A percentile compares a stretch with the other conserved stretches of the same genome.
phyloP scores from a whole-genome alignment of 2,888 invertebrate species.

The Dryocosmus kuriphilus region DNA sequence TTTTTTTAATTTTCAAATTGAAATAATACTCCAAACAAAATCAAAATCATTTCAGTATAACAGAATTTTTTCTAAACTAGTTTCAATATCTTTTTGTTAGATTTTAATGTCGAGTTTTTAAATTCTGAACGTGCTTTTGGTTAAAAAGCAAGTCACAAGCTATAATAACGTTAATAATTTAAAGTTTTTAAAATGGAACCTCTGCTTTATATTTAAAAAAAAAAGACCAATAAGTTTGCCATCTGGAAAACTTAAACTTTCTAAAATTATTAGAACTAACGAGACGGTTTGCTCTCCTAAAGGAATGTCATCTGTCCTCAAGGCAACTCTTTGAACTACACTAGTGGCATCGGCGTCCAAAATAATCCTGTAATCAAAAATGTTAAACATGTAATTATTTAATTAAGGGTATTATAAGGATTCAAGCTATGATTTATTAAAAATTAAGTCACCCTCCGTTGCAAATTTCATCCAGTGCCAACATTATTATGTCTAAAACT shows the following conservation, averaged over 20 bases:
- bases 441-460: constrained; percentile 91
- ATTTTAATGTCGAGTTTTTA: not conserved
- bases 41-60: not conserved
- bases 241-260: not conserved
- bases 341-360: constrained; percentile 96
- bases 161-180: not conserved
- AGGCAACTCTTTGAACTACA: constrained; percentile 94
- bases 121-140: not conserved
- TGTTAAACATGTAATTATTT: constrained; percentile 7
- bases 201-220: not conserved
- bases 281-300: constrained; percentile 97
- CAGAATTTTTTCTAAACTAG: not conserved
- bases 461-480: constrained; percentile 98
- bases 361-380: constrained; percentile 86
- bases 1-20: not conserved
- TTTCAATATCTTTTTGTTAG: not conserved
- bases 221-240: not conserved
- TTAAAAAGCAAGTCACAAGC: constrained; percentile 1
- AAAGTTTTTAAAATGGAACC: not conserved
- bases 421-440: not conserved
- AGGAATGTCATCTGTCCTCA: constrained; percentile 97
- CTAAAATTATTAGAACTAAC: constrained; percentile 67
- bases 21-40: not conserved
- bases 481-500: constrained; percentile 96
- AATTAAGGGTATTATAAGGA: not conserved